Evolutionary conservation across 2,888 invertebrate genomes (phyloP), one percentile per base, ranked within the genome.

Genomic region (Carcina quercana): DNA sequence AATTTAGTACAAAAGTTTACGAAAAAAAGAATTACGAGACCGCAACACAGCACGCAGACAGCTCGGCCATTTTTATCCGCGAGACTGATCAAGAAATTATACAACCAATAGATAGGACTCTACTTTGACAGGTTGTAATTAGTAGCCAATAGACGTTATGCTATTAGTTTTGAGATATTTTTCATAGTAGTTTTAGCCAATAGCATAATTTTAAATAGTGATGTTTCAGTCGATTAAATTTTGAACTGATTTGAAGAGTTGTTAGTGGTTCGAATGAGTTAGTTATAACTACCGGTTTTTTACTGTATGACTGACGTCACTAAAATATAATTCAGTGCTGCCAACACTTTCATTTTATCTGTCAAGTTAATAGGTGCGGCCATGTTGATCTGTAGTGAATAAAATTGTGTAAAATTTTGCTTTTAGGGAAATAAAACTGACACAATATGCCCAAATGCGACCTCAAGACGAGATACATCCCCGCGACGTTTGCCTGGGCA

Each of bases 401-500:
- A 75, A 82, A 76, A 71, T 71, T 58, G 58, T 68, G 58, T 57
- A 68, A 70, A n/a, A 62, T 35, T 75, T 78, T 72, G 69, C 64
- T 75, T 82, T 75, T 80, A 72, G 60, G 72, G 67, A 67, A 66
- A 60, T 61, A 67, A 67, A 78, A 79, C 76, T 76, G 67, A 75
- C 74, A 82, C 84, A 84, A 84, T 82, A 96, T 96, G 96, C 94
- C 95, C 90, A 95, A 93, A 93, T 96, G 96, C 89, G 95, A 95
- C 88, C 91, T 94, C 80, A 94, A 95, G 86, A 95, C 96, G 84
- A 94, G 95, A 88, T 95, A 95, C 86, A 91, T 97, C 88, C 98
- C 98, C 83, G 98, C 98, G 84, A 94, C 95, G 70, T 95, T 97
- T 88, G 98, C 98, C 74, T 99, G 98, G 98, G 91, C 93, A 56